Evolutionary conservation across 2,888 invertebrate genomes (phyloP), one percentile per base, ranked within the genome.

Genomic region (Petrophora chlorosata): DNA sequence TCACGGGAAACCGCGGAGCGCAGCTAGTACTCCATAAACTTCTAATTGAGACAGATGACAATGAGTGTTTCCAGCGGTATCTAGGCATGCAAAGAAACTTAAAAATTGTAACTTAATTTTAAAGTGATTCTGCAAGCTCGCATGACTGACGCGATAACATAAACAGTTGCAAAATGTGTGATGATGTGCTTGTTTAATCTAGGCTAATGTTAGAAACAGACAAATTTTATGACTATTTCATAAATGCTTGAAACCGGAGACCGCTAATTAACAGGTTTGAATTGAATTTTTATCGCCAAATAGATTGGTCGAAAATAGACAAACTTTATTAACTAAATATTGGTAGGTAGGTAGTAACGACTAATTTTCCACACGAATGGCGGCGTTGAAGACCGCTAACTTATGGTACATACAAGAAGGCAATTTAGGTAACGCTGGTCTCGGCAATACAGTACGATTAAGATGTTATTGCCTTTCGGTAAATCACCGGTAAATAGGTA

Each of bases 401-500:
- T 29, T 26, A 39, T 41, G 12, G 40, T 53, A 53, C 41, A 32
- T 22, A 29, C 30, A 33, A 16, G 30, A 33, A 48, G 51, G 33
- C 29, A 50, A 50, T 50, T 43, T 33, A 50, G 25, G 49, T 50
- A 49, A 49, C 47, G 46, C 28, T 41, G 10, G 12, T 32, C 25
- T 12, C 23, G 22, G 26, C 33, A 38, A 8, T 10, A 22, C 36
- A 39, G 44, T 43, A 41, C 41, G 43, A 48, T 53, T 52, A 48
- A 48, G 43, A 53, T 46, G 42, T 53, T 36, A 44, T 50, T 52
- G 51, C 46, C 38, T 53, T 55, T 63, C 61, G 49, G 60, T 63
- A 61, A 53, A 47, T 48, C 47, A 50, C 33, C 33, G 35, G 35
- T 41, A 53, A 65, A 59, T 64, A 65, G 61, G 59, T 64, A 63